A percentile compares a stretch with the other conserved stretches of the same genome.
These are phyloP conservation scores for Lemur catta DNA, from an alignment of 2,797 vertebrate species.

Conservation along the genomic window DNA sequence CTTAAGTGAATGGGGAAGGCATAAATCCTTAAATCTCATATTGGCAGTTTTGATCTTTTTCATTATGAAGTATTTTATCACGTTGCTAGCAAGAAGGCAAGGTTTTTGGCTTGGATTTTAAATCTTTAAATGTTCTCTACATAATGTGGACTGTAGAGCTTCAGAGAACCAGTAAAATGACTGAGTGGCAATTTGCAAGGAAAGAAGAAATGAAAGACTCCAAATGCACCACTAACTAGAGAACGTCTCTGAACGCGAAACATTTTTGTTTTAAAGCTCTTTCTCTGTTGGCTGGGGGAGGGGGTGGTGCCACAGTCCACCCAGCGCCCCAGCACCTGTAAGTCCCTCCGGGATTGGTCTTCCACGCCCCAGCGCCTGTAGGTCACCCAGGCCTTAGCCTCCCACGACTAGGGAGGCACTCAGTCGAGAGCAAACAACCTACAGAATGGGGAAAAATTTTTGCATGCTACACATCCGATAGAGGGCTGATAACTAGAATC, in stretches of 20 bases:
- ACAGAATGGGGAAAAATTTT: no score
- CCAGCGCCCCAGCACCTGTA: no score
- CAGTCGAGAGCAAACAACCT: no score
- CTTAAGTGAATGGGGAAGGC: background rate
- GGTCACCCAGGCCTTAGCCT: no score
- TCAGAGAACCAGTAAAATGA: background rate
- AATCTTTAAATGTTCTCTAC: background rate
- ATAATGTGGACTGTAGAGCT: background rate
- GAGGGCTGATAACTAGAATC: no score
- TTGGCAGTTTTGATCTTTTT: background rate
- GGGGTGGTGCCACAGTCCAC: no score
- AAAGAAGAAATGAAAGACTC: constrained; percentile 19
- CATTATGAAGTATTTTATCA: constrained; percentile 12
- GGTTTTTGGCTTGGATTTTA: constrained; percentile 6
- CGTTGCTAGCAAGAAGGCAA: background rate
- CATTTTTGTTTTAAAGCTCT: background rate
- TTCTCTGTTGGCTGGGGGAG: no score
- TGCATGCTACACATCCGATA: no score
- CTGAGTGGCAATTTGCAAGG: background rate
- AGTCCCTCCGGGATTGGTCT: no score
- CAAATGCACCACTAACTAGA: background rate
- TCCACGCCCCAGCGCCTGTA: no score
- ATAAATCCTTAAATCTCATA: background rate
- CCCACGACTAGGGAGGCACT: no score
- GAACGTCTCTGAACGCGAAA: background rate